Evolutionary conservation across 2,113 vertebrate genomes (phyloP), one percentile per base, ranked within the genome.

Genomic region (Dunckerocampus dactyliophorus): DNA sequence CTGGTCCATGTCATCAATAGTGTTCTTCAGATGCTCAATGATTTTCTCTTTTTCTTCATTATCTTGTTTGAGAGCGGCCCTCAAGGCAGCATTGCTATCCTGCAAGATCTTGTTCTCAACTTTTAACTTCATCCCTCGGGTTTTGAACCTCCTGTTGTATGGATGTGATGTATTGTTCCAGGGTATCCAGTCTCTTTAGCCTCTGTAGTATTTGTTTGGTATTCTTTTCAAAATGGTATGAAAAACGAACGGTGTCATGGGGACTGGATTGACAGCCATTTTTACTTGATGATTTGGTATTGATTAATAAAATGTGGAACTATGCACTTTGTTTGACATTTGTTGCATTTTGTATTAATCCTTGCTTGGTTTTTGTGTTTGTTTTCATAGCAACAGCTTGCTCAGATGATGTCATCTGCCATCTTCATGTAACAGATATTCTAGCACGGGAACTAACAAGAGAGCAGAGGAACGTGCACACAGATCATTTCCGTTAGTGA

Each of bases 401-500:
- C 15, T 31, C 9, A 4, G 15, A 31, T 1, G 20, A 8, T 53
- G 8, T 9, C 24, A 31, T 12, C 6, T 31, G 10, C 51, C 10
- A 17, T 31, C 24, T 4, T 9, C 24, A 16, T 53, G 22, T 3
- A 17, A 16, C 21, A 8, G 17, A 3, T 31, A 50, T 47, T 47
- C 37, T 72, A 60, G 64, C 45, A 67, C 52, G 43, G 63, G 46
- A 74, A 69, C 70, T 63, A 74, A 77, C 68, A 68, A 71, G 49
- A 77, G 75, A 74, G 55, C 68, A 79, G 71, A 74, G 69, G 13
- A 69, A 59, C 64, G 66, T 73, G 56, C 80, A 71, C 67, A 74
- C 72, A 73, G 69, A 60, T 61, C 66, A 88, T 88, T 84, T 67
- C 78, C 71, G 68, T 84, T 81, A 83, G 71, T 74, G 63, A 79